phyloP scores from a whole-genome alignment of 2,113 vertebrate species.

The Tympanuchus pallidicinctus region DNA sequence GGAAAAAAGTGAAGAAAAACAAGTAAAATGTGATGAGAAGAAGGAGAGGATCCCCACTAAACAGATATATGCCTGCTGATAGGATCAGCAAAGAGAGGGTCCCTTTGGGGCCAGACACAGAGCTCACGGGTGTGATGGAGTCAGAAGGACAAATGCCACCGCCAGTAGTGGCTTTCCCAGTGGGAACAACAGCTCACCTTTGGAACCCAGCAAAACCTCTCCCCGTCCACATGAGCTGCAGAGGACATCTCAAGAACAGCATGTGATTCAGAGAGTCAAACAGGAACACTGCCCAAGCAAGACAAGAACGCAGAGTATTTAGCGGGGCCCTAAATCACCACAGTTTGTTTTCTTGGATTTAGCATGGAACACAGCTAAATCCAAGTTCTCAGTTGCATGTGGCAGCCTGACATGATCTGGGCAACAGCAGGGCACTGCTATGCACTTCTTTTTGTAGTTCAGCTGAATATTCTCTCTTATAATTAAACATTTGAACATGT shows the following conservation, averaged over 20 bases:
- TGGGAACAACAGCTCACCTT: not conserved
- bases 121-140: not conserved
- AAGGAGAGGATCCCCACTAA: not conserved
- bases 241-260: not conserved
- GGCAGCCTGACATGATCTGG: conserved; percentile 5
- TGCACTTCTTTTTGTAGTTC: conserved; percentile 41
- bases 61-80: not conserved
- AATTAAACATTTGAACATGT: conserved; percentile 70
- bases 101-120: not conserved
- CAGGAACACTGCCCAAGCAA: not conserved
- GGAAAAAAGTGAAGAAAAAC: not conserved
- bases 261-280: not conserved
- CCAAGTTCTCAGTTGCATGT: not conserved
- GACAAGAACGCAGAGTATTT: not conserved
- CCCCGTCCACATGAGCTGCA: not conserved
- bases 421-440: not conserved
- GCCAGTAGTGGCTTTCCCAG: not conserved
- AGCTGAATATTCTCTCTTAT: conserved; percentile 43
- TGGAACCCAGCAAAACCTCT: not conserved
- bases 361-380: not conserved
- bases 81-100: not conserved
- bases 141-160: not conserved
- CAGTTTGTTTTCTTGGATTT: not conserved
- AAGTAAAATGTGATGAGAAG: not conserved
- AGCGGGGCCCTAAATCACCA: not conserved